Evolutionary conservation across 2,797 vertebrate genomes (phyloP).

Genomic region (Muscicapa comitata): DNA sequence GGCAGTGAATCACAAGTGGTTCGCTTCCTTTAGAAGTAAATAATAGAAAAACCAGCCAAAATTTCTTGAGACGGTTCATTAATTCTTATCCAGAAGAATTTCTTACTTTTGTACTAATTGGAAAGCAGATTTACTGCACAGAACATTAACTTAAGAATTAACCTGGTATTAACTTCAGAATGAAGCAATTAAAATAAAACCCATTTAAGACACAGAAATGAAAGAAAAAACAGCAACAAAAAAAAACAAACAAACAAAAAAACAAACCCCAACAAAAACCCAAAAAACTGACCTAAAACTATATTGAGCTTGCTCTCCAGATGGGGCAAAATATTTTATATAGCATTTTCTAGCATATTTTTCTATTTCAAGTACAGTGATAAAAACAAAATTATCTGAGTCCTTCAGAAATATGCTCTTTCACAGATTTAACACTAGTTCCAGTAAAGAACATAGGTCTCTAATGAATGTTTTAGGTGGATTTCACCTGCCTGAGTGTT

Average conservation of each 20-base stretch:
- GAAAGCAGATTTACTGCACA: background rate
- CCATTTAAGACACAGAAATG: background rate
- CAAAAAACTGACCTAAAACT: background rate
- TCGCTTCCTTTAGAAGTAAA: background rate
- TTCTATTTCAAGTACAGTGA: background rate
- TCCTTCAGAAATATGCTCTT: background rate
- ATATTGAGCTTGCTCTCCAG: background rate
- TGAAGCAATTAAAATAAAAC: background rate
- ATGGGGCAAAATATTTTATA: background rate
- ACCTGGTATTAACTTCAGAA: background rate
- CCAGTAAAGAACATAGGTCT: background rate
- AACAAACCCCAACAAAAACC: too few species aligned
- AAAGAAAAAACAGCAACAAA: background rate
- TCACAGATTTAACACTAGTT: background rate
- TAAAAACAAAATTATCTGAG: background rate
- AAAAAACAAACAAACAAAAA: too few species aligned
- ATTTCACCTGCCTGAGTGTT: background rate
- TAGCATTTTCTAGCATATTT: background rate
- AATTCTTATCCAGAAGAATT: background rate
- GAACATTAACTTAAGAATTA: background rate
- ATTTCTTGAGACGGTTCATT: background rate
- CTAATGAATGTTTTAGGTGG: background rate
- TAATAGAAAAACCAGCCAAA: background rate
- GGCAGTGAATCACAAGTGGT: background rate
- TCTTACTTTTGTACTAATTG: background rate